phyloP scores from a whole-genome alignment of 2,113 vertebrate genomes.

The Herpailurus yagouaroundi region DNA sequence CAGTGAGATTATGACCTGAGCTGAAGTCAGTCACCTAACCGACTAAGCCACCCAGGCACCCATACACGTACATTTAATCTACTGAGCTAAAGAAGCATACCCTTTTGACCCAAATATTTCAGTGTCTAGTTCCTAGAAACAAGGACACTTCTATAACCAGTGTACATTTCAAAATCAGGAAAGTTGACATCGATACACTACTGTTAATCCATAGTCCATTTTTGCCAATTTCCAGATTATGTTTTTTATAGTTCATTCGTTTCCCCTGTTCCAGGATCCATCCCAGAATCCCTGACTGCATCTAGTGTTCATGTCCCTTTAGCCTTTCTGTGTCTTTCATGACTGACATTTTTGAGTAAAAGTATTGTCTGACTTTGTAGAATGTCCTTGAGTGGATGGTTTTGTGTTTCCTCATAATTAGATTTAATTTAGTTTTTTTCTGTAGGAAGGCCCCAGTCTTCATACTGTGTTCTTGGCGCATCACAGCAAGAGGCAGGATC shows the following conservation, averaged over 20 bases:
- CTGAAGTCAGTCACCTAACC: too few relatives aligned
- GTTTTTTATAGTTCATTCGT: not conserved
- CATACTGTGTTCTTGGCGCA: not conserved
- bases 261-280: not conserved
- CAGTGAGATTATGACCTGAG: too few relatives aligned
- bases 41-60: too few relatives aligned
- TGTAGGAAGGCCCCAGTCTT: not conserved
- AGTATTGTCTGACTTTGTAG: not conserved
- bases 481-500: not conserved
- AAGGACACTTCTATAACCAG: not conserved
- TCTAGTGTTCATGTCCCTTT: not conserved
- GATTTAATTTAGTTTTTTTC: not conserved
- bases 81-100: not conserved
- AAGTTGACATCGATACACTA: not conserved
- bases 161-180: not conserved
- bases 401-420: not conserved
- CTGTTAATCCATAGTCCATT: not conserved
- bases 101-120: not conserved
- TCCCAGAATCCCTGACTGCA: not conserved
- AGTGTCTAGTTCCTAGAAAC: not conserved
- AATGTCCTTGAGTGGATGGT: not conserved
- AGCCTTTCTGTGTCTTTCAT: not conserved
- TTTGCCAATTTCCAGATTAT: not conserved
- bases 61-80: too few relatives aligned
- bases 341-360: not conserved